Percentiles rank a stretch among this genome's conserved stretches.
phyloP scores from a whole-genome alignment of 2,113 vertebrate species.

The Onychorhynchus coronatus region DNA sequence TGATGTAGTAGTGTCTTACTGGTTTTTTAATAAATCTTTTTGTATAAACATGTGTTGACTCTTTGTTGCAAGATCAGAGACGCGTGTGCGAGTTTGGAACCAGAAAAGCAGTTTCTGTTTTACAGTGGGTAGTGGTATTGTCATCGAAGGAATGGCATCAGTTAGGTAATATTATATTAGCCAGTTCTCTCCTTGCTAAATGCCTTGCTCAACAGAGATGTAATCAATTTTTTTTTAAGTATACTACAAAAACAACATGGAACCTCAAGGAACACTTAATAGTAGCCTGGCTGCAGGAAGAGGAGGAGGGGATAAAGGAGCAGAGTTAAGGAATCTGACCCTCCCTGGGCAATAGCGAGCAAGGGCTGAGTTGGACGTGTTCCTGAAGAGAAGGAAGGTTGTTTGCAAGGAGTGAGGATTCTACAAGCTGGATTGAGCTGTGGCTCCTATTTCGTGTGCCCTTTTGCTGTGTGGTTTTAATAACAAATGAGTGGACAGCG shows the following conservation, averaged over 20 bases:
- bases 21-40: conserved; percentile 87
- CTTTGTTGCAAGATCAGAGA: conserved; percentile 44
- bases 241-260: background rate
- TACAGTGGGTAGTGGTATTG: rapidly evolving
- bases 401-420: background rate
- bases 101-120: background rate
- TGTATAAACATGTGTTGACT: conserved; percentile 73
- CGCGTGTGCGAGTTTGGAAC: background rate
- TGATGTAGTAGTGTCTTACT: conserved; percentile 83
- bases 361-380: background rate
- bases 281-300: background rate
- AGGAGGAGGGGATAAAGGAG: background rate
- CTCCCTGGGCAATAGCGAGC: rapidly evolving
- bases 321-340: background rate
- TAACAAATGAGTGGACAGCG: background rate
- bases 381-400: background rate
- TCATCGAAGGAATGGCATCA: background rate
- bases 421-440: background rate
- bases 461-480: background rate
- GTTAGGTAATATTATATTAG: background rate
- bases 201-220: background rate
- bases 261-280: background rate
- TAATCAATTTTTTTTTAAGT: background rate
- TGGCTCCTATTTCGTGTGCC: background rate
- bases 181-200: background rate